Evolutionary conservation across 2,797 vertebrate species (phyloP).

Genomic region (Austrolebias charrua): DNA sequence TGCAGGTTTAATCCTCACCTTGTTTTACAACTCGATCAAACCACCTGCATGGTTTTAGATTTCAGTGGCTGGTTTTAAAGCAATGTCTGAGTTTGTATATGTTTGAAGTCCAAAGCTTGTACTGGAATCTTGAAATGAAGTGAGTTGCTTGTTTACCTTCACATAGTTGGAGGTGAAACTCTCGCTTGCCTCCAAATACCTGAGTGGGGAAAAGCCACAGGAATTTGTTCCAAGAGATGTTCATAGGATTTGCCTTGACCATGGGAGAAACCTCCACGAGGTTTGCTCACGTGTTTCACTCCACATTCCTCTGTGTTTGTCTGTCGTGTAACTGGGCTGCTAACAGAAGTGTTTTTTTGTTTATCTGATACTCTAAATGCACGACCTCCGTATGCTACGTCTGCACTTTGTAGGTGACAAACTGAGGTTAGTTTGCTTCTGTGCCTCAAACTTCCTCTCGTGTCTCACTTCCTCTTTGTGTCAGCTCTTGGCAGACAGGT

Average conservation of each 20-base stretch:
- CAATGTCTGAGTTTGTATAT: slow-evolving; percentile 1
- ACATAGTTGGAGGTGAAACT: slow-evolving; percentile 17
- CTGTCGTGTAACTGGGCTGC: not conserved
- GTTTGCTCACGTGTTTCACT: slow-evolving; percentile 41
- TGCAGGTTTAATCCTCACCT: slow-evolving; percentile 6
- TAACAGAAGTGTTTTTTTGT: not conserved
- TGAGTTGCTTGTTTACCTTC: slow-evolving; percentile 14
- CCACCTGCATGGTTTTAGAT: not conserved
- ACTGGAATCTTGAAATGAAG: not conserved
- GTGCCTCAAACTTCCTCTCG: slow-evolving; percentile 55
- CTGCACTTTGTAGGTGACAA: slow-evolving; percentile 50
- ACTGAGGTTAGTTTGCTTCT: slow-evolving; percentile 70
- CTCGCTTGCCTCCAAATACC: slow-evolving; percentile 36
- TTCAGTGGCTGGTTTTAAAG: slow-evolving; percentile 1
- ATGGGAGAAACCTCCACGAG: slow-evolving; percentile 24
- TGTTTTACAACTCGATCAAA: not conserved
- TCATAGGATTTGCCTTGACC: slow-evolving; percentile 35
- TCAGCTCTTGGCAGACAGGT: slow-evolving; percentile 57
- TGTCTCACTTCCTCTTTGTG: slow-evolving; percentile 54
- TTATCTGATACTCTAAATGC: not conserved
- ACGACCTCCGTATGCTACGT: slow-evolving; percentile 10
- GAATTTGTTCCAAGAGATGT: slow-evolving; percentile 51
- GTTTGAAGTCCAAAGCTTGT: not conserved
- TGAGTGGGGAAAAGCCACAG: slow-evolving; percentile 28
- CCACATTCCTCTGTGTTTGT: slow-evolving; percentile 48